Conservation (phyloP, 2,113 vertebrate species). For the Erythrolamprus reginae region DNA sequence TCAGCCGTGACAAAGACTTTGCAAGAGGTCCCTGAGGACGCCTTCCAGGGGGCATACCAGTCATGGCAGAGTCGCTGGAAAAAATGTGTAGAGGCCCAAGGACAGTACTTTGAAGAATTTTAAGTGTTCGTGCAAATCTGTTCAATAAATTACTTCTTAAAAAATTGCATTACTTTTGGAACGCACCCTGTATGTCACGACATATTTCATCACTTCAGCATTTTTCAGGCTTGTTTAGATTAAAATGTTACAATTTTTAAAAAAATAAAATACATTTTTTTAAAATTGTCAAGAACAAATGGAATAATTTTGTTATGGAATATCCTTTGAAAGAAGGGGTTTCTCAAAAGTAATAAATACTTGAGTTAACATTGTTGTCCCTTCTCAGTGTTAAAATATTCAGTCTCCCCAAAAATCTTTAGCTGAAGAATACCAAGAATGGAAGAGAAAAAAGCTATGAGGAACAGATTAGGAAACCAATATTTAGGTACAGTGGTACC, state of each 20-base stretch:
- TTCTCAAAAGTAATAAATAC: not conserved
- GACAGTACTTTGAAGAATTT: too few relatives aligned
- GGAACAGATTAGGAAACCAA: not conserved
- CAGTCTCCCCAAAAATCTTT: not conserved
- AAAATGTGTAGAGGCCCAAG: too few relatives aligned
- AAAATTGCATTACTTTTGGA: too few relatives aligned
- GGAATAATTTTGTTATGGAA: not conserved
- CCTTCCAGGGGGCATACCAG: too few relatives aligned
- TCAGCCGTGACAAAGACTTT: too few relatives aligned
- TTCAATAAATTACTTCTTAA: too few relatives aligned
- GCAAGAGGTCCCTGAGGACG: too few relatives aligned
- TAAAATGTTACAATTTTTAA: not conserved
- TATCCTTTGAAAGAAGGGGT: not conserved
- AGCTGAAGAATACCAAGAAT: not conserved
- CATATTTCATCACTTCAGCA: not conserved
- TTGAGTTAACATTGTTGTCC: not conserved
- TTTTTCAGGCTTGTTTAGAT: not conserved
- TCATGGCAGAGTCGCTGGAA: too few relatives aligned
- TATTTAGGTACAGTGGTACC: too few relatives aligned
- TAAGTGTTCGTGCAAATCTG: too few relatives aligned
- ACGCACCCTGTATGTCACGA: too few relatives aligned
- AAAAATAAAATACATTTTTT: not conserved
- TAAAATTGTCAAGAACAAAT: not conserved
- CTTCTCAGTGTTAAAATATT: not conserved
- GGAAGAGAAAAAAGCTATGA: not conserved